These are phyloP conservation scores for Suricata suricatta DNA, from an alignment of 2,113 vertebrate genomes.

Conservation along the genomic window DNA sequence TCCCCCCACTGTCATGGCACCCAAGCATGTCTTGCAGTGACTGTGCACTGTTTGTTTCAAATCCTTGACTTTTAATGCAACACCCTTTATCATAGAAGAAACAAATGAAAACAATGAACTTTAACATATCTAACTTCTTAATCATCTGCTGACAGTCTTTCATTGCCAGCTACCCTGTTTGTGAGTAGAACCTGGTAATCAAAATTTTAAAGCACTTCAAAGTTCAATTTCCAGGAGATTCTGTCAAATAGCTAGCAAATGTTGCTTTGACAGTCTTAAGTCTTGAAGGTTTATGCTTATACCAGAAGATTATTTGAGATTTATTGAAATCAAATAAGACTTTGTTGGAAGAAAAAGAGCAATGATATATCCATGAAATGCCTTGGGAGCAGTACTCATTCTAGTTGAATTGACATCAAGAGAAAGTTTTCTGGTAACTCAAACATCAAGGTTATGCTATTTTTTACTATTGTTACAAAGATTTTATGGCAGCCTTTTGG, in stretches of 20 bases:
- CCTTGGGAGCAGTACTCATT: background rate
- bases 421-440: background rate
- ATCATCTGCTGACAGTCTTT: slow-evolving; percentile 14
- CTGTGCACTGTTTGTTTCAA: background rate
- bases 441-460: background rate
- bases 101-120: slow-evolving; percentile 26
- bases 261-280: slow-evolving; percentile 3
- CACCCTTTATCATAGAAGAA: slow-evolving; percentile 25
- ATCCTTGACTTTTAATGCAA: background rate
- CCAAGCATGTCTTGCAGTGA: background rate
- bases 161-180: background rate
- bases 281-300: slow-evolving; percentile 28
- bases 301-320: slow-evolving; percentile 32
- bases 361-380: background rate
- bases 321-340: slow-evolving; percentile 36
- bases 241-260: slow-evolving; percentile 20
- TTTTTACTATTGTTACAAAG: slow-evolving; percentile 11
- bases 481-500: background rate
- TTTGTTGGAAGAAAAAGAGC: background rate
- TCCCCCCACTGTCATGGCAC: background rate
- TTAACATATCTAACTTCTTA: slow-evolving; percentile 36
- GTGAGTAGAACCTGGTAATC: background rate
- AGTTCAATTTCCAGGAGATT: background rate
- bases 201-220: background rate
- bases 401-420: background rate